A percentile compares a stretch with the other conserved stretches of the same genome.
phyloP scores from a whole-genome alignment of 2,888 invertebrate genomes.

The Papilio elwesi region DNA sequence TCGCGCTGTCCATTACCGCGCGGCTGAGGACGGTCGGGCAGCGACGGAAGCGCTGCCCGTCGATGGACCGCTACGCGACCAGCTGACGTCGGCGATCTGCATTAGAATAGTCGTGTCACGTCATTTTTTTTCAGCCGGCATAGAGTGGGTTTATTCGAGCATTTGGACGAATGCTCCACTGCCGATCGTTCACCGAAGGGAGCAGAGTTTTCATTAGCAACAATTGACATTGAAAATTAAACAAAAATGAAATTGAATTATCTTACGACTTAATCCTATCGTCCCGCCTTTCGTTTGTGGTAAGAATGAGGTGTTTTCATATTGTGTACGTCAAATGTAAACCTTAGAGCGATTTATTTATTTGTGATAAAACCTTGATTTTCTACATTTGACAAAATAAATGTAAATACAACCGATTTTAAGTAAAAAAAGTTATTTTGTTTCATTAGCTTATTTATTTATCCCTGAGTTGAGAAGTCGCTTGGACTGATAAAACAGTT shows the following conservation, averaged over 20 bases:
- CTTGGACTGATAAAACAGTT: conserved; percentile 19
- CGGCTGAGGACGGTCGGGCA: conserved; percentile 45
- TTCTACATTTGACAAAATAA: conserved; percentile 84
- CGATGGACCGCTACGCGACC: conserved; percentile 43
- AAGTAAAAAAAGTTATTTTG: conserved; percentile 84
- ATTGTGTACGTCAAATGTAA: conserved; percentile 79
- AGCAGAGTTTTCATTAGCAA: conserved; percentile 63
- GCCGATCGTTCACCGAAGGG: conserved; percentile 71
- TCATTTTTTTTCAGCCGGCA: conserved; percentile 53
- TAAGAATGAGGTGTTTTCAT: conserved; percentile 77
- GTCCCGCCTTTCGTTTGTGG: conserved; percentile 79
- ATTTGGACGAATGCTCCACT: conserved; percentile 70
- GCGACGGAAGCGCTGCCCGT: conserved; percentile 53
- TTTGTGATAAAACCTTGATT: conserved; percentile 84
- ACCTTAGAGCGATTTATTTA: conserved; percentile 84
- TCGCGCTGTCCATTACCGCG: conserved; percentile 43
- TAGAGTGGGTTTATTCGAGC: conserved; percentile 60
- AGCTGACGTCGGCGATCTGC: conserved; percentile 64
- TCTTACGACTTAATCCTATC: conserved; percentile 71
- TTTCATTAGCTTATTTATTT: conserved; percentile 81
- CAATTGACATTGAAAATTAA: conserved; percentile 71
- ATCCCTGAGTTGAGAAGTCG: conserved; percentile 52
- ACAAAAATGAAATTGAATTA: conserved; percentile 59
- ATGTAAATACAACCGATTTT: conserved; percentile 85
- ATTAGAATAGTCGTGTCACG: conserved; percentile 50